Conservation (phyloP, 2,113 vertebrate species). For the Ceyx melanurus region DNA sequence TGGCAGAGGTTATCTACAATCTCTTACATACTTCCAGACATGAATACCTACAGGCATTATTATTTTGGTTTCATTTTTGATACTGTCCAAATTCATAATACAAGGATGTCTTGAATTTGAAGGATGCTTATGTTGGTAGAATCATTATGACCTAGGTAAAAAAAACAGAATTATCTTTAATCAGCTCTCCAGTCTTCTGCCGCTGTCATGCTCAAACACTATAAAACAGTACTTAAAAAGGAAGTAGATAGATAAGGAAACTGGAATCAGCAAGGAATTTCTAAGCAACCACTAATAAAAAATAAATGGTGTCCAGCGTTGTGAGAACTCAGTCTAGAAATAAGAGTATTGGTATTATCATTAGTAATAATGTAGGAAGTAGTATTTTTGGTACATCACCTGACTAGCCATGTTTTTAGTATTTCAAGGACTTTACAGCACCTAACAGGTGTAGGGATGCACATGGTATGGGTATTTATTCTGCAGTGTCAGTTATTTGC, state of each 20-base stretch:
- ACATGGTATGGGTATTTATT: neutral
- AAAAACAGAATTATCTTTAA: neutral
- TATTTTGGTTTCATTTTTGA: neutral
- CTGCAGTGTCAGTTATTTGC: neutral
- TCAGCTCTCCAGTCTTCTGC: neutral
- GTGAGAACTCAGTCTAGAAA: neutral
- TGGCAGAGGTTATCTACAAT: neutral
- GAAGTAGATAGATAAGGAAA: neutral
- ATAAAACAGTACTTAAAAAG: neutral
- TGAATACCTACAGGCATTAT: neutral
- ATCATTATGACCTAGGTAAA: neutral
- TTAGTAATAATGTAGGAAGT: neutral
- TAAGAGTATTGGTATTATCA: neutral
- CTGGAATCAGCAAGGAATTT: neutral
- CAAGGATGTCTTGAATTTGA: neutral
- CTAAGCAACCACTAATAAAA: neutral
- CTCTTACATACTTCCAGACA: neutral
- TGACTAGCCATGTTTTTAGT: neutral
- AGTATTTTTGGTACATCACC: neutral
- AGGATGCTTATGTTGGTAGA: neutral
- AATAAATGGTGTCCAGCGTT: neutral
- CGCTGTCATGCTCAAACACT: neutral
- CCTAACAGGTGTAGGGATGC: neutral
- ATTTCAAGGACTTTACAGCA: neutral
- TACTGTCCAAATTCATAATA: neutral